Evolutionary conservation across 1,140 invertebrate species (phyloP), one percentile per base, ranked within the genome.

Genomic region (Drosophila littoralis): DNA sequence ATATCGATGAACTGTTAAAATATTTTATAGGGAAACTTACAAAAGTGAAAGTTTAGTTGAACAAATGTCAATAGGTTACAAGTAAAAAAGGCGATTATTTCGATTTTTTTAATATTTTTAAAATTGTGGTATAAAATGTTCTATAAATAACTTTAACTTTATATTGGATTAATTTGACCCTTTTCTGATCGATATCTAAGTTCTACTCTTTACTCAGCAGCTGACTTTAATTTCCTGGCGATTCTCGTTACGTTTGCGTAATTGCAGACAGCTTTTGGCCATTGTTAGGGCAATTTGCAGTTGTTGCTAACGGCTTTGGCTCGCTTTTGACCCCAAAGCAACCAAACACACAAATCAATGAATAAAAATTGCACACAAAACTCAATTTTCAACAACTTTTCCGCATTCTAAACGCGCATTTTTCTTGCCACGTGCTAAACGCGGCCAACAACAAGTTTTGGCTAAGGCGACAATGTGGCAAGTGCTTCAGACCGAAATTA

Each of bases 351-450:
- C 68, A 86, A 88, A 82, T 86, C 79, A 88, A 82, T 88, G 76
- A 73, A 81, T 73, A 68, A 55, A 66, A 86, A 88, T 71, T 86
- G 61, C 76, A 76, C 79, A 71, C 79, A 76, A 88, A 88, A 89
- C 77, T 81, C 77, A 89, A 89, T 89, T 89, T 89, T 89, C 84
- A 70, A 67, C 77, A 88, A 81, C 67, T 89, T 84, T 89, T 89
- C 74, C 77, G 84, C 84, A 89, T 83, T 89, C 84, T 75, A 76
- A 89, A 81, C 77, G 83, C 77, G 77, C 75, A 79, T 73, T 84
- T 89, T 73, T 78, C 65, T 78, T 60, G 38, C 63, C 60, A 57
- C 63, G 55, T 57, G 58, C 45, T 40, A 33, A 60, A 54, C 52
- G 43, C 72, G 58, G 55, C 40, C 67, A 66, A 59, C 64, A 63